phyloP scores from a whole-genome alignment of 2,888 invertebrate species.

The Drosophila falleni region DNA sequence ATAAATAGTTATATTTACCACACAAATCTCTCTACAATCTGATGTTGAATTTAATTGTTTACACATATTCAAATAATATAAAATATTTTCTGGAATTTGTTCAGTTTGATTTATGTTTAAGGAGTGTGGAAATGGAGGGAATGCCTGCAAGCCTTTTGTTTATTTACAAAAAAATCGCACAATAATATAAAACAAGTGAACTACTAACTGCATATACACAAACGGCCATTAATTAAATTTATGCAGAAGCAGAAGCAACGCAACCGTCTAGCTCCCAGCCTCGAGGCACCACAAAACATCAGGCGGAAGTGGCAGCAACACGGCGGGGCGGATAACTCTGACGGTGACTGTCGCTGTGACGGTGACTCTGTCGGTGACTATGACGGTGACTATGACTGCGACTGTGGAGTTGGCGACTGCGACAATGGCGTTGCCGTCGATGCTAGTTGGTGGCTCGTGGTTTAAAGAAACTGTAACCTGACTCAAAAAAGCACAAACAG shows the following conservation, averaged over 20 bases:
- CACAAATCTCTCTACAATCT: conserved; percentile 13
- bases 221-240: conserved; percentile 72
- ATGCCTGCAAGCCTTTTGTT: conserved; percentile 41
- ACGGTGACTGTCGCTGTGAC: conserved; percentile 33
- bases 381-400: too few relatives aligned
- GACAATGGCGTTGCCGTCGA: conserved; percentile 50
- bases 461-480: conserved; percentile 45
- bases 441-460: conserved; percentile 29
- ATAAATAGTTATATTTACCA: conserved; percentile 4
- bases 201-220: conserved; percentile 62
- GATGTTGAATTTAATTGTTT: conserved; percentile 13
- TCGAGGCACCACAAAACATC: conserved; percentile 9
- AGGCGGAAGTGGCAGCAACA: conserved; percentile 60
- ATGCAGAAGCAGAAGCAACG: conserved; percentile 50
- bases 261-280: conserved; percentile 6
- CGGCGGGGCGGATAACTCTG: conserved; percentile 32
- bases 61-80: conserved; percentile 17
- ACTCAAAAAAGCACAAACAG: conserved; percentile 20
- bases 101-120: conserved; percentile 30
- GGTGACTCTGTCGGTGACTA: neutral
- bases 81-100: conserved; percentile 9
- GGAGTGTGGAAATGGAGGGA: conserved; percentile 7
- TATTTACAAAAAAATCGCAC: conserved; percentile 54
- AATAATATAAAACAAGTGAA: conserved; percentile 61
- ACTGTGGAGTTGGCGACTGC: conserved; percentile 28